These are phyloP conservation scores for Phanerotoma sp. DNA, from an alignment of 2,888 invertebrate genomes.

Conservation along the genomic window DNA sequence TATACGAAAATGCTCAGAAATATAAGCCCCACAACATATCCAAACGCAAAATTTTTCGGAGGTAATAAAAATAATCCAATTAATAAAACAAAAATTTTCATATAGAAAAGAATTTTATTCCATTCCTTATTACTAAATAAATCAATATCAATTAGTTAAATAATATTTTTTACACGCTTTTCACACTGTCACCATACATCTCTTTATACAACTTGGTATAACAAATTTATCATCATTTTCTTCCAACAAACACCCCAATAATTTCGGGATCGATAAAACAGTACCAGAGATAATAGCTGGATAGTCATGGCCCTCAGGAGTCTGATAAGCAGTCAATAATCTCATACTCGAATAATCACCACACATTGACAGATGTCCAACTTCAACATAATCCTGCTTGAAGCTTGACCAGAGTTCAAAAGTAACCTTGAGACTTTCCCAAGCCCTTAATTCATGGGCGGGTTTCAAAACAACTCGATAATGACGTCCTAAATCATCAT, in stretches of 20 bases:
- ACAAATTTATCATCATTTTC: constrained; percentile 57
- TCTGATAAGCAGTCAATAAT: constrained; percentile 69
- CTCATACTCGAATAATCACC: constrained; percentile 77
- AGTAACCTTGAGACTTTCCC: constrained; percentile 70
- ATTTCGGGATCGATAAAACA: constrained; percentile 71
- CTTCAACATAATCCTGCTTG: constrained; percentile 66
- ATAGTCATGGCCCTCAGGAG: constrained; percentile 62
- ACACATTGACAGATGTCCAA: constrained; percentile 72
- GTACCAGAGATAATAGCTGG: constrained; percentile 73
- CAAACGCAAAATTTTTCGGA: no score
- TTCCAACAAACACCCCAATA: constrained; percentile 75
- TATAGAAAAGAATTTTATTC: no score
- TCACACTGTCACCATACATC: no score
- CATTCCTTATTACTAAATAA: no score
- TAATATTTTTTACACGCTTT: no score
- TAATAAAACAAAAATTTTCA: no score
- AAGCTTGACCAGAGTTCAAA: constrained; percentile 76
- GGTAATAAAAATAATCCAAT: no score
- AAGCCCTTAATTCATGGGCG: constrained; percentile 64
- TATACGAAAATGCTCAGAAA: no score
- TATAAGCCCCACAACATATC: no score
- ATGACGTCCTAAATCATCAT: constrained; percentile 67
- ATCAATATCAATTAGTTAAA: no score
- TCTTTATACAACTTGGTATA: constrained; percentile 40
- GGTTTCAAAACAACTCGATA: constrained; percentile 66